Percentiles rank a stretch among this genome's conserved stretches.
Conservation (phyloP, 1,140 invertebrate genomes). For the Macrotrachela quadricornifera region DNA sequence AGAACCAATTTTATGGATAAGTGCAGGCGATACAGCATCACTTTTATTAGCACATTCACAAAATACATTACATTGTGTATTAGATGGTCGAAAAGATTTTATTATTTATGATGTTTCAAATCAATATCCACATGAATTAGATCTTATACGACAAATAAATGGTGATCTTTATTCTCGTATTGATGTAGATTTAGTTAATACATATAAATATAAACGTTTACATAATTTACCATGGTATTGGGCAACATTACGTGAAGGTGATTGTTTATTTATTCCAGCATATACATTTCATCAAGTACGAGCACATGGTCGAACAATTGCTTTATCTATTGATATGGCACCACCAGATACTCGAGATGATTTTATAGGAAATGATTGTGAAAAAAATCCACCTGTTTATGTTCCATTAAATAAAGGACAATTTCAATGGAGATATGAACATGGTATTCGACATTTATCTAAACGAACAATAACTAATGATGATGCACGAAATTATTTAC, state of each 20-base stretch:
- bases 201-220: conserved; percentile 18
- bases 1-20: conserved; percentile 27
- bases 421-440: conserved; percentile 5
- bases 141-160: conserved; percentile 14
- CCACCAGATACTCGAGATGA: not conserved
- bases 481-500: not conserved
- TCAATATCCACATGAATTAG: not conserved
- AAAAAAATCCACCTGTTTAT: conserved; percentile 1
- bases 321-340: conserved; percentile 15
- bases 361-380: not conserved
- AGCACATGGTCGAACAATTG: conserved; percentile 24
- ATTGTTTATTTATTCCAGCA: conserved; percentile 28
- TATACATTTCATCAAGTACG: conserved; percentile 26
- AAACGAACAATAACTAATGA: not conserved
- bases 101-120: conserved; percentile 10
- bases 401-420: not conserved
- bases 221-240: conserved; percentile 20
- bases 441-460: conserved; percentile 2
- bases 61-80: conserved; percentile 25
- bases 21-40: conserved; percentile 22
- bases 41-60: conserved; percentile 24
- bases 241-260: conserved; percentile 20
- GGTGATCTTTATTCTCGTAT: conserved; percentile 19
- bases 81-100: conserved; percentile 27
- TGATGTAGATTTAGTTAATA: conserved; percentile 24